Evolutionary conservation across 2,888 invertebrate genomes (phyloP).

Genomic region (Noctua fimbriata): DNA sequence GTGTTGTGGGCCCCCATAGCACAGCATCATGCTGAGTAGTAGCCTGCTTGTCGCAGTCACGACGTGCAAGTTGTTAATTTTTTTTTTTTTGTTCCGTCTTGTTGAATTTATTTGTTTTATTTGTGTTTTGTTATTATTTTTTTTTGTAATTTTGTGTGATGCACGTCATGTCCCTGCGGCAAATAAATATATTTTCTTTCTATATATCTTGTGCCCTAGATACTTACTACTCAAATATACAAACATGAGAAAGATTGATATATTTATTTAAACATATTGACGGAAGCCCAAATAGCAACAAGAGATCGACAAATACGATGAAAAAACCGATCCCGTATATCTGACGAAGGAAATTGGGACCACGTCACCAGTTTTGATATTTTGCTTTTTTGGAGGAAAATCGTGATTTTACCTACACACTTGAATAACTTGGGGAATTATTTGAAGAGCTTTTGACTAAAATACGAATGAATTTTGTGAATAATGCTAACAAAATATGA

Average conservation of each 20-base stretch:
- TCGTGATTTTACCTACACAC: neutral
- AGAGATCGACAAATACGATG: constrained; percentile 1
- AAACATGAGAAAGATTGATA: neutral
- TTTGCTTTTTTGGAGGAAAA: neutral
- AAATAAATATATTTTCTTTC: too few relatives aligned
- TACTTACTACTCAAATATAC: neutral
- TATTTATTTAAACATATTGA: neutral
- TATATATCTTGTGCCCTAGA: too few relatives aligned
- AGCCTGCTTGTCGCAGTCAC: too few relatives aligned
- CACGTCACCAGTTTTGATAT: neutral
- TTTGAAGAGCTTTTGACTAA: neutral
- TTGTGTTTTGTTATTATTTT: too few relatives aligned
- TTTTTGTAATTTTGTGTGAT: too few relatives aligned
- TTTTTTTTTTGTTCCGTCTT: too few relatives aligned
- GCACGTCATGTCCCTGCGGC: too few relatives aligned
- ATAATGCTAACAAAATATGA: neutral
- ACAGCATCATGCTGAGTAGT: too few relatives aligned
- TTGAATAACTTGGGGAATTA: neutral
- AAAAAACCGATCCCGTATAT: neutral
- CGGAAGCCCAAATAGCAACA: neutral
- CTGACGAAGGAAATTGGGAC: constrained; percentile 5
- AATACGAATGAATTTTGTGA: neutral
- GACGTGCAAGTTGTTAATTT: too few relatives aligned
- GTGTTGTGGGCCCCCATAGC: too few relatives aligned
- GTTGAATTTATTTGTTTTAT: too few relatives aligned